Evolutionary conservation across 2,113 vertebrate genomes (phyloP).

Genomic region (Cynocephalus volans): DNA sequence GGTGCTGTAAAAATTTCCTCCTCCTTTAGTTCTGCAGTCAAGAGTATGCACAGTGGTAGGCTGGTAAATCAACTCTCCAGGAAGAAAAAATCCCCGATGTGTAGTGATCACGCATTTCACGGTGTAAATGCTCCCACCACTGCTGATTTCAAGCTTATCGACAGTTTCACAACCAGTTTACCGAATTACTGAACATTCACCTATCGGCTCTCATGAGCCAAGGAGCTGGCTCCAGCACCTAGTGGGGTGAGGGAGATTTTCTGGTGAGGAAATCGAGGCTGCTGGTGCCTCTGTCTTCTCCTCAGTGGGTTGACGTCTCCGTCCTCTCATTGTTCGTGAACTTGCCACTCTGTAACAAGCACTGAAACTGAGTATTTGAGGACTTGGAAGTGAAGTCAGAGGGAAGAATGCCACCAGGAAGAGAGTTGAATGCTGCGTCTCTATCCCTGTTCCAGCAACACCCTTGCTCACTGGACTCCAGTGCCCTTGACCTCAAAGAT

Average conservation of each 20-base stretch:
- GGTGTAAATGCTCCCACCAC: background rate
- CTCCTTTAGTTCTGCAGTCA: background rate
- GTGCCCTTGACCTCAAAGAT: background rate
- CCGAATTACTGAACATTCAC: background rate
- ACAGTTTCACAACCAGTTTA: background rate
- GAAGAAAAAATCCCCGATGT: background rate
- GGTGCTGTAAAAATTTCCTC: background rate
- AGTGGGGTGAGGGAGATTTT: background rate
- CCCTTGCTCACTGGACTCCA: background rate
- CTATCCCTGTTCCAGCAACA: background rate
- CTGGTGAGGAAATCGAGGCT: background rate
- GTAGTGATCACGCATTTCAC: background rate
- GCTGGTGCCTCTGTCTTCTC: fast-evolving
- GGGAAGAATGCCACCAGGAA: background rate
- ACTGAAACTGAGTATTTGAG: background rate
- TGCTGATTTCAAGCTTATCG: background rate
- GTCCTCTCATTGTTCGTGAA: background rate
- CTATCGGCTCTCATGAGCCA: background rate
- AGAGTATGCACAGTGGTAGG: background rate
- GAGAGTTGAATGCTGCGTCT: background rate
- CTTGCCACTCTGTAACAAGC: fast-evolving
- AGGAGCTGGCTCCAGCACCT: background rate
- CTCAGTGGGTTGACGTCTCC: fast-evolving
- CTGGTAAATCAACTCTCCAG: background rate
- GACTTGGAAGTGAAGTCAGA: background rate